These are phyloP conservation scores for Thaleichthys pacificus DNA, from an alignment of 2,797 vertebrate genomes.

Conservation along the genomic window DNA sequence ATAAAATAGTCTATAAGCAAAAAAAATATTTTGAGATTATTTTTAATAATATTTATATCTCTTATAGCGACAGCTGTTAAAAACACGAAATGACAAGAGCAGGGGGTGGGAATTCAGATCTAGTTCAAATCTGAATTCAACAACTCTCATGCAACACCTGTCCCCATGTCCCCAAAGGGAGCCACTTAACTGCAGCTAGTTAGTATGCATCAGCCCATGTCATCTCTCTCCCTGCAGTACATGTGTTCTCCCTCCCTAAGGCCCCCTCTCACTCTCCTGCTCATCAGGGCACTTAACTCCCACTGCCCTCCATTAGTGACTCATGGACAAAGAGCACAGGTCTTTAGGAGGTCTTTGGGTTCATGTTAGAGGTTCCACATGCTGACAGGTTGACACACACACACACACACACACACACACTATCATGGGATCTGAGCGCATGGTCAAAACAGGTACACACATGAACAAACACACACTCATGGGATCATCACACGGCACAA, in stretches of 20 bases:
- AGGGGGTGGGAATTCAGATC: too few species aligned
- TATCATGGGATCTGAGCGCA: too few species aligned
- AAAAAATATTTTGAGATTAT: too few species aligned
- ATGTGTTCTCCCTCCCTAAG: background rate
- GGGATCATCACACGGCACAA: too few species aligned
- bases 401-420: too few species aligned
- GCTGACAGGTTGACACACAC: too few species aligned
- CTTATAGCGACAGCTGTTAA: too few species aligned
- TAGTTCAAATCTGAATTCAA: background rate
- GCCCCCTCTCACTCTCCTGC: background rate
- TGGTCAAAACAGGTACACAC: too few species aligned
- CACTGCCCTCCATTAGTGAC: constrained; percentile 46
- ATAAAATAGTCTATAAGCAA: too few species aligned
- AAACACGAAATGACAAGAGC: too few species aligned
- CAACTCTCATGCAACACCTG: background rate
- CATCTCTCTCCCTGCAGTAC: background rate
- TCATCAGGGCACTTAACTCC: constrained; percentile 26
- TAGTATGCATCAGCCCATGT: constrained; percentile 1
- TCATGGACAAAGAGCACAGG: background rate
- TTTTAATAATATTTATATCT: too few species aligned
- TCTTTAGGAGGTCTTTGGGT: background rate
- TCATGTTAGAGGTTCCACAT: background rate
- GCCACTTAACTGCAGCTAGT: background rate
- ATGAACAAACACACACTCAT: too few species aligned
- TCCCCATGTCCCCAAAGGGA: background rate